These are phyloP conservation scores for Pyralis farinalis DNA, from an alignment of 2,888 invertebrate genomes.

Conservation along the genomic window DNA sequence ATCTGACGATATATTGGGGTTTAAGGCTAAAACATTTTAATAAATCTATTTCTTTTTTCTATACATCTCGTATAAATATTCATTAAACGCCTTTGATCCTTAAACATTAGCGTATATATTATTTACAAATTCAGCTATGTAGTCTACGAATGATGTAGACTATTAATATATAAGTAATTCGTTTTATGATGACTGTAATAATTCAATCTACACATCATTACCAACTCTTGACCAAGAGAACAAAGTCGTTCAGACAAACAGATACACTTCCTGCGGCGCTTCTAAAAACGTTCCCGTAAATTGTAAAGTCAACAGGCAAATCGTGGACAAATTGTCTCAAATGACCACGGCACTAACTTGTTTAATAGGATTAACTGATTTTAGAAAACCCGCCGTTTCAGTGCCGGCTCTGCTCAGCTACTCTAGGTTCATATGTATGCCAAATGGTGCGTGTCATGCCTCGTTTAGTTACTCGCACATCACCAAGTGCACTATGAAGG, in stretches of 20 bases:
- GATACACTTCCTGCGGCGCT: conserved; percentile 43
- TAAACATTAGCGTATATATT: too few relatives aligned
- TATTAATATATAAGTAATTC: background rate
- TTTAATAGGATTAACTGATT: conserved; percentile 66
- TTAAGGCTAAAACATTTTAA: too few relatives aligned
- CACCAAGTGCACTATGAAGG: conserved; percentile 58
- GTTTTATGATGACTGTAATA: background rate
- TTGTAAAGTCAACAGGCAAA: conserved; percentile 60
- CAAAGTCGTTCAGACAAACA: conserved; percentile 38
- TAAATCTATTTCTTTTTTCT: too few relatives aligned
- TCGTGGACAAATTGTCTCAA: conserved; percentile 63
- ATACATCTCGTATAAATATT: too few relatives aligned
- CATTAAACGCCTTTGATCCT: too few relatives aligned
- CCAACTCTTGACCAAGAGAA: conserved; percentile 24
- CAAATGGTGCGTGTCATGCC: conserved; percentile 55
- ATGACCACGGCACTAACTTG: conserved; percentile 59
- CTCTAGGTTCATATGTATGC: conserved; percentile 27
- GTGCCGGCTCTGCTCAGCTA: conserved; percentile 17
- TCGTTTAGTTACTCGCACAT: conserved; percentile 47
- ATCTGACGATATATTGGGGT: too few relatives aligned
- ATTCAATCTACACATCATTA: conserved; percentile 9
- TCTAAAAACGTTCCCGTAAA: conserved; percentile 43
- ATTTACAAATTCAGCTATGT: too few relatives aligned
- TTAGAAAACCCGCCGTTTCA: conserved; percentile 47
- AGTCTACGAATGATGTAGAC: too few relatives aligned